phyloP scores from a whole-genome alignment of 2,113 vertebrate genomes.

The Mesembrinibis cayennensis region DNA sequence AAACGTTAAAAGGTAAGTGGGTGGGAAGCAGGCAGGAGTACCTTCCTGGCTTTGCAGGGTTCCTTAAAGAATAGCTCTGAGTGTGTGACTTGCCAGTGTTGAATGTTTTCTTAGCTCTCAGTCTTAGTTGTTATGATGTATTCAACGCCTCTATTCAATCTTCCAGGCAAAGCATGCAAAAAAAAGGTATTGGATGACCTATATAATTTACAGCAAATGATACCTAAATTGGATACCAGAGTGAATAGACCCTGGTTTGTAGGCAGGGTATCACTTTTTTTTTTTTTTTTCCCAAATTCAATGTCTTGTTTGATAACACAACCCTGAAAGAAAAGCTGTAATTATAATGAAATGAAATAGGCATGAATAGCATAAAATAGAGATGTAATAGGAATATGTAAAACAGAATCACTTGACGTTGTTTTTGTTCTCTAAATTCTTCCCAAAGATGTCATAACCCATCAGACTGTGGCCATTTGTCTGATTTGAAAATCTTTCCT shows the following conservation, averaged over 20 bases:
- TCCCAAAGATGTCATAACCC: constrained; percentile 57
- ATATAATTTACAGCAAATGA: neutral
- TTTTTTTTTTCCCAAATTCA: neutral
- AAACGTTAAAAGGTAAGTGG: neutral
- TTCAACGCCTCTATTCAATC: neutral
- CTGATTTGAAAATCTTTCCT: constrained; percentile 72
- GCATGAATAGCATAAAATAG: neutral
- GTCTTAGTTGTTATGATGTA: neutral
- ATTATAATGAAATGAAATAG: neutral
- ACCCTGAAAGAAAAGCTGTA: neutral
- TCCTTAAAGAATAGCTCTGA: neutral
- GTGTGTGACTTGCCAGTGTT: neutral
- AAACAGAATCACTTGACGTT: constrained; percentile 15
- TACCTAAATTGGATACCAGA: neutral
- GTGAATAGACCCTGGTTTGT: neutral
- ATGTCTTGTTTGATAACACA: neutral
- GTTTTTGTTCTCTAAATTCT: constrained; percentile 31
- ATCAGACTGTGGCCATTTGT: constrained; percentile 58
- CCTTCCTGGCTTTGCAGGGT: neutral
- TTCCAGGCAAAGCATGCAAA: neutral
- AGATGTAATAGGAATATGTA: neutral
- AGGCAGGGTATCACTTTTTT: neutral
- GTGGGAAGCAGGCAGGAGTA: neutral
- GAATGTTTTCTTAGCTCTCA: neutral
- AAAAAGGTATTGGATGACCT: neutral